A percentile compares a stretch with the other conserved stretches of the same genome.
These are phyloP conservation scores for Actinernus sp. DNA, from an alignment of 92 coral and sea anemone genomes.

Conservation along the genomic window DNA sequence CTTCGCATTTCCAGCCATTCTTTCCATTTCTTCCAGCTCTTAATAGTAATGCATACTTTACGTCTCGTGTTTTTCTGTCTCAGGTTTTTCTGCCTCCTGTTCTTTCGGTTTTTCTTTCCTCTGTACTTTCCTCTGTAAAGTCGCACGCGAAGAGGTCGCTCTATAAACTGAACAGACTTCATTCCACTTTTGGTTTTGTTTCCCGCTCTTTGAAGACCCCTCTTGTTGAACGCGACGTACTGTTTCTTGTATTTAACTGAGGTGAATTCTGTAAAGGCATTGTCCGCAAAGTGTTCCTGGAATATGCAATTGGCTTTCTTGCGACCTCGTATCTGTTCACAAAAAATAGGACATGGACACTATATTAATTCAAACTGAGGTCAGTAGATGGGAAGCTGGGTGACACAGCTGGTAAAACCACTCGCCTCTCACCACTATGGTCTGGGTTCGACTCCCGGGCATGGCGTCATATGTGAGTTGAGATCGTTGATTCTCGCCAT, in stretches of 20 bases:
- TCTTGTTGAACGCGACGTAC: slow-evolving; percentile 84
- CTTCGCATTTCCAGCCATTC: slow-evolving; percentile 61
- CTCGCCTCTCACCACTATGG: too few relatives aligned
- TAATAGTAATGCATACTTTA: slow-evolving; percentile 52
- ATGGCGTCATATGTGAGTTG: too few relatives aligned
- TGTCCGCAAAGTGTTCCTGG: slow-evolving; percentile 78
- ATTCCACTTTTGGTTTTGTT: slow-evolving; percentile 46
- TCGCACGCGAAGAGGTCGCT: slow-evolving; percentile 66
- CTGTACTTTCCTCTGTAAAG: slow-evolving; percentile 64
- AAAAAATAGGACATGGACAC: not conserved
- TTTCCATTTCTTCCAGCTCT: slow-evolving; percentile 83
- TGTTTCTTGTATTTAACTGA: slow-evolving; percentile 67
- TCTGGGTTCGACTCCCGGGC: too few relatives aligned
- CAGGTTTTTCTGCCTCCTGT: slow-evolving; percentile 31
- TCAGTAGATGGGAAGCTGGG: too few relatives aligned
- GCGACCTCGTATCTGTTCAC: slow-evolving; percentile 55
- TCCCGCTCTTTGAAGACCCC: slow-evolving; percentile 69
- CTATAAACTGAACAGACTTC: slow-evolving; percentile 93
- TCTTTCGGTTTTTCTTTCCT: slow-evolving; percentile 48
- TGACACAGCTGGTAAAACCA: too few relatives aligned
- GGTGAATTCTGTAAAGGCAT: slow-evolving; percentile 88
- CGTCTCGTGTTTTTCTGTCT: slow-evolving; percentile 24
- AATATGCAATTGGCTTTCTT: slow-evolving; percentile 77
- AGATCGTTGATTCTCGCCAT: too few relatives aligned
- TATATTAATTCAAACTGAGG: too few relatives aligned